Evolutionary conservation across 2,113 vertebrate species (phyloP).

Genomic region (Eurystomus gularis): DNA sequence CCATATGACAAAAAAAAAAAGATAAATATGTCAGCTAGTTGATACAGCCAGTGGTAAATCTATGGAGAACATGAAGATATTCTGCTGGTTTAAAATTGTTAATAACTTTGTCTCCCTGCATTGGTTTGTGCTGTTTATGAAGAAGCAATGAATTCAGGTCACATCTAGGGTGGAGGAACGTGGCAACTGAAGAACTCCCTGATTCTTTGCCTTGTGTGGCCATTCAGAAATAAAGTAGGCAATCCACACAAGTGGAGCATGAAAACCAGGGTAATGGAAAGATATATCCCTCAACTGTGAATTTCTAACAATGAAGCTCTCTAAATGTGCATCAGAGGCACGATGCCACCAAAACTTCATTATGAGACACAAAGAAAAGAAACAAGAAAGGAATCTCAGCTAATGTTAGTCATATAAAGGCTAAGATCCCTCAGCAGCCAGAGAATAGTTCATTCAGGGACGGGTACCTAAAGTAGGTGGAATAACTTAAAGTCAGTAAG

Average conservation of each 20-base stretch:
- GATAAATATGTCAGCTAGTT: neutral
- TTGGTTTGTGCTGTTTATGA: neutral
- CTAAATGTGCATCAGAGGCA: neutral
- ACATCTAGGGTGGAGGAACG: accelerated
- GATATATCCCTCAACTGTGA: neutral
- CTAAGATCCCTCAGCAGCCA: neutral
- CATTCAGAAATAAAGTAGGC: neutral
- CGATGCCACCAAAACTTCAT: neutral
- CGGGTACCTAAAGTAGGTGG: neutral
- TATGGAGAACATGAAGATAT: neutral
- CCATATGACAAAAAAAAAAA: neutral
- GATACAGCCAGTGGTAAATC: neutral
- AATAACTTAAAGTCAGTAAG: neutral
- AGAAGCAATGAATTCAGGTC: neutral
- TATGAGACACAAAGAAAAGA: neutral
- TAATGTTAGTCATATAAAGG: neutral
- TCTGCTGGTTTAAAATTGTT: neutral
- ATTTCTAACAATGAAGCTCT: neutral
- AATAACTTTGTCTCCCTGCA: neutral
- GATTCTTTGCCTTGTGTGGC: neutral
- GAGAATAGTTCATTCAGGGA: neutral
- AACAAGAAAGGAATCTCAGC: neutral
- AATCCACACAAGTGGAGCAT: neutral
- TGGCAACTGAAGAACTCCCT: neutral
- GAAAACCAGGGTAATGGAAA: neutral